Base-by-base conservation (phyloP, 2,797 vertebrate genomes). In the Helicolenus hilgendorfi region DNA sequence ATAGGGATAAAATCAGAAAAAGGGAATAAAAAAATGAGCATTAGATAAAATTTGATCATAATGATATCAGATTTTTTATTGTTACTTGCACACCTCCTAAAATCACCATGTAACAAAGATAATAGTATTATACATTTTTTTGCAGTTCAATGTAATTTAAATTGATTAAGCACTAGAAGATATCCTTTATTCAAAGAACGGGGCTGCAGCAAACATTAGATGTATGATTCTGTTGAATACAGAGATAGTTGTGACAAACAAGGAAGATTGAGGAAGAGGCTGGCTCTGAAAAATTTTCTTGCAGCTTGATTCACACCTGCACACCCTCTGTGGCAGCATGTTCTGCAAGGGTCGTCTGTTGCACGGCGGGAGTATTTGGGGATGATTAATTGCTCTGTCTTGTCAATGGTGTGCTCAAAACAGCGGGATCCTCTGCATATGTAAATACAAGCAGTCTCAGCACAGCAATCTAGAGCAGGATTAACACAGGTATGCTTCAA, bases 331-430 rank as follows among this genome's bases (percentile, higher is more conserved):
- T 97, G 98, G 98, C 97, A 92, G 96, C 88, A 87, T 95, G 96
- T 95, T 97, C 97, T 95, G 98, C 97, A 94, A 96, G 97, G 98
- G 98, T 98, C 95, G 95, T 97, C 95, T 98, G 85, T 93, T 87
- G 94, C 98, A 2, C 97, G 88, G 98, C 98, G 64, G 98, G 98
- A 98, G 98, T 95, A 97, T 98, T 97, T 98, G 97, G 97, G 95
- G 94, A 97, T 99, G 99, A 99, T 98, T 99, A 99, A 99, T 99
- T 98, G 98, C 98, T 97, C 97, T 98, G 99, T 98, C 98, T 97
- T 95, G 96, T 91, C 94, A 97, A 97, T 95, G 1, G 97, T 98
- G 98, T 96, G 97, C 97, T 96, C 91, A 86, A 97, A 98, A 98
- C 98, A 96, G 98, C 98, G 45, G 98, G 99, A 98, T 97, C 96